Evolutionary conservation across 2,888 invertebrate species (phyloP).

Genomic region (Oscheius sp.): DNA sequence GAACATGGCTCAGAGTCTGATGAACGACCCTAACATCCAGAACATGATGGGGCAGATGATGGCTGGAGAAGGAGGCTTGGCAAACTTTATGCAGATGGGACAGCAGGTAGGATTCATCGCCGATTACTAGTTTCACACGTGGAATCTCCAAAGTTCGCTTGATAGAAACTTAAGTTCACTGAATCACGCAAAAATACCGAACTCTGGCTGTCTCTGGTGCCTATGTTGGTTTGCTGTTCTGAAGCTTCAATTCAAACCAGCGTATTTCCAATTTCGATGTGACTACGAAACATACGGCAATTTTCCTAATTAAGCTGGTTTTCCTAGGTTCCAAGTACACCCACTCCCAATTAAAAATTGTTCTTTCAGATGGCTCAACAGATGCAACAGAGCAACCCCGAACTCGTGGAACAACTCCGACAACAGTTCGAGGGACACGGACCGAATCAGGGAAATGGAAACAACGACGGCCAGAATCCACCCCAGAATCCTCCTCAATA

Average conservation of each 20-base stretch:
- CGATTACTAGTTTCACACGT: too few relatives aligned
- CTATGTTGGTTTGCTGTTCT: too few relatives aligned
- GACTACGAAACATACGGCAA: neutral
- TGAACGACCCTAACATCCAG: constrained; percentile 83
- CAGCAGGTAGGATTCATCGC: constrained; percentile 78
- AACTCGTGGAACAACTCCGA: constrained; percentile 84
- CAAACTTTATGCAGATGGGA: constrained; percentile 79
- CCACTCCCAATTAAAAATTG: too few relatives aligned
- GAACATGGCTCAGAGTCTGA: constrained; percentile 74
- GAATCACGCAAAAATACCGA: too few relatives aligned
- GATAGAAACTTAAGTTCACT: too few relatives aligned
- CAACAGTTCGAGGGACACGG: constrained; percentile 76
- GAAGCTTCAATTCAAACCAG: too few relatives aligned
- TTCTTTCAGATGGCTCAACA: constrained; percentile 64
- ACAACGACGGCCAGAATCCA: constrained; percentile 27
- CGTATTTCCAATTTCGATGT: too few relatives aligned
- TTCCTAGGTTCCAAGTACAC: neutral
- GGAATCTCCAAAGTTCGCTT: too few relatives aligned
- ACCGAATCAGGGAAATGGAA: constrained; percentile 23
- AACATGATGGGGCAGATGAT: constrained; percentile 67
- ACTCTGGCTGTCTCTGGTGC: too few relatives aligned
- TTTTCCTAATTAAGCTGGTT: constrained; percentile 2
- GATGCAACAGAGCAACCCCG: constrained; percentile 79
- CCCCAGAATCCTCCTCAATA: constrained; percentile 28
- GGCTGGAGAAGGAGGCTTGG: constrained; percentile 67